Conservation (phyloP, 1,140 invertebrate species). For the Panagrolaimus sp. region DNA sequence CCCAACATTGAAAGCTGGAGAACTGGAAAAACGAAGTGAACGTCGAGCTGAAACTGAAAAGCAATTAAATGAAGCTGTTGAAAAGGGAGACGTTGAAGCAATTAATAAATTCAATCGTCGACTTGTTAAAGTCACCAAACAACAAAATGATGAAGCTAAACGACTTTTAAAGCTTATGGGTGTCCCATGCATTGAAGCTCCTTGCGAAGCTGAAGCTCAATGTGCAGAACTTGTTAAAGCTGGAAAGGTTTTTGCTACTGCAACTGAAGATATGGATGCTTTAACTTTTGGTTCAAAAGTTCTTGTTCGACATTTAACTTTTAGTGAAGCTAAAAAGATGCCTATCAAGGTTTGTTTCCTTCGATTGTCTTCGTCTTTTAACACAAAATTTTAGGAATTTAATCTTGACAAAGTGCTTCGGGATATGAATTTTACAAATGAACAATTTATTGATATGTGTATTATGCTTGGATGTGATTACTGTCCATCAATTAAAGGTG, state of each 20-base stretch:
- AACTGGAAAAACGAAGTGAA: slow-evolving; percentile 83
- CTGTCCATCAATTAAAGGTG: slow-evolving; percentile 85
- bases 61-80: slow-evolving; percentile 79
- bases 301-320: slow-evolving; percentile 83
- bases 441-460: slow-evolving; percentile 93
- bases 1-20: slow-evolving; percentile 64
- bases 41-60: slow-evolving; percentile 87
- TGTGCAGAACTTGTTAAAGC: slow-evolving; percentile 87
- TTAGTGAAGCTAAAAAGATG: slow-evolving; percentile 90
- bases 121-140: slow-evolving; percentile 76
- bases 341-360: slow-evolving; percentile 65
- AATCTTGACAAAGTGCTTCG: slow-evolving; percentile 77
- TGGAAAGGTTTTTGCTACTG: slow-evolving; percentile 87
- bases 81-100: slow-evolving; percentile 80
- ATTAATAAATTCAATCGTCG: slow-evolving; percentile 89
- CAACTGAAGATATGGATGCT: slow-evolving; percentile 98
- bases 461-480: slow-evolving; percentile 98
- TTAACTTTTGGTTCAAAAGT: slow-evolving; percentile 88
- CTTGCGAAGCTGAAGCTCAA: slow-evolving; percentile 97
- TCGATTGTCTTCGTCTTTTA: slow-evolving; percentile 20
- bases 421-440: slow-evolving; percentile 72
- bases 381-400: slow-evolving; percentile 74
- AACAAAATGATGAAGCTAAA: slow-evolving; percentile 82
- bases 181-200: slow-evolving; percentile 85
- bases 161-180: slow-evolving; percentile 86